Evolutionary conservation across 2,888 invertebrate genomes (phyloP), one percentile per base, ranked within the genome.

Genomic region (Empis stercorea): DNA sequence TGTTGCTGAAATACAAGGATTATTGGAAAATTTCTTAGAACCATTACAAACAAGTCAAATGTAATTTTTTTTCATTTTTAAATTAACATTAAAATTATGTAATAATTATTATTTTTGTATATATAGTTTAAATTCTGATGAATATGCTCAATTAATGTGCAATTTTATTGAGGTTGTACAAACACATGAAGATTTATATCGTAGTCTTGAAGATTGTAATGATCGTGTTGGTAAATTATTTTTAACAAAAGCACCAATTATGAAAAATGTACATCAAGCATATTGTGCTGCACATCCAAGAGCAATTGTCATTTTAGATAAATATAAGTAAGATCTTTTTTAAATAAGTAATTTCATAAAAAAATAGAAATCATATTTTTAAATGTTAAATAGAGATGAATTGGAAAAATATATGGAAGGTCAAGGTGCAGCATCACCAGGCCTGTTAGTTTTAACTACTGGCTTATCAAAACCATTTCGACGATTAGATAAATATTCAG

Each of bases 391-490:
- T n/a, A 88, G 91, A 65, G 87, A 89, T 65, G 83, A 84, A 56
- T 71, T 92, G 49, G 84, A 84, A 54, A 80, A 80, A 53, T 87
- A 83, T 73, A 91, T 94, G 85, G 92, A 94, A 65, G 80, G 80
- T 39, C 82, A 84, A 55, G 91, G 89, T 47, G 88, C 88, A 1
- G 81, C 85, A 16, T 79, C 81, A 49, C 88, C 91, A 4, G 93
- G 94, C 13, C 78, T 94, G 49, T 73, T 96, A 59, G 87, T 89
- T 10, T 71, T 97, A 51, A 94, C 96, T 2, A 87, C 92, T 13
- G 89, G 92, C 11, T 74, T 99, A 38, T 95, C 95, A 49, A 89
- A 92, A 69, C 95, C 97, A 0, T 96, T 99, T 70, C 80, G 96
- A 38, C 79, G 96, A 40, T 73, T 97, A 49, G 94, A 95, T 60